A percentile compares a stretch with the other conserved stretches of the same genome.
These are phyloP conservation scores for Nematopogon swammerdamellus DNA, from an alignment of 2,888 invertebrate species.

Conservation along the genomic window DNA sequence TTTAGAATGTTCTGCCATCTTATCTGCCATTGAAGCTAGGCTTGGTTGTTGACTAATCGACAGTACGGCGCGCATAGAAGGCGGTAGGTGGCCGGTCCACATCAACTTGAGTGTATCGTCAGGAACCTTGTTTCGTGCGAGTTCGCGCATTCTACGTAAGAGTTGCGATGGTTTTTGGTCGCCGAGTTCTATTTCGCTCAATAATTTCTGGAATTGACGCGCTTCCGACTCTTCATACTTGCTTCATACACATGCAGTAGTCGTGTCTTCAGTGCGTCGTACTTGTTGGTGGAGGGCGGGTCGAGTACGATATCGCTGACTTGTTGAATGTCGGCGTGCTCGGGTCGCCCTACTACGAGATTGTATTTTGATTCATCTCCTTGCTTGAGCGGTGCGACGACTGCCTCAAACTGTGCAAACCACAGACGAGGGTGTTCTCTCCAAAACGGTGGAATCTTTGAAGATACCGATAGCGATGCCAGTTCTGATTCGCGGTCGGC, in stretches of 20 bases:
- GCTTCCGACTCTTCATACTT: slow-evolving; percentile 1
- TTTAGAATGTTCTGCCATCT: too few relatives aligned
- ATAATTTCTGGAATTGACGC: slow-evolving; percentile 7
- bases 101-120: slow-evolving; percentile 9
- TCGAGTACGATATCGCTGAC: slow-evolving; percentile 12
- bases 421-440: slow-evolving; percentile 8
- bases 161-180: slow-evolving; percentile 11
- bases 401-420: slow-evolving; percentile 7
- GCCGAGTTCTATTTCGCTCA: slow-evolving; percentile 10
- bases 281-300: slow-evolving; percentile 11
- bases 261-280: slow-evolving; percentile 6
- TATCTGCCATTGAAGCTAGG: too few relatives aligned
- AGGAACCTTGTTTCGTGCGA: slow-evolving; percentile 6
- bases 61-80: neutral
- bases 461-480: neutral
- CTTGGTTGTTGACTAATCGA: neutral
- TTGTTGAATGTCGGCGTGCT: slow-evolving; percentile 12
- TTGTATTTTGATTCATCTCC: slow-evolving; percentile 9
- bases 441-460: slow-evolving; percentile 4
- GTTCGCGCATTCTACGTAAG: slow-evolving; percentile 8
- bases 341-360: slow-evolving; percentile 11
- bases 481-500: too few relatives aligned
- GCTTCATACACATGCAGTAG: slow-evolving; percentile 2
- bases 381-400: neutral
- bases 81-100: slow-evolving; percentile 5